Conservation (phyloP, 92 coral and sea anemone species). For the Epizoanthus stellaris region DNA sequence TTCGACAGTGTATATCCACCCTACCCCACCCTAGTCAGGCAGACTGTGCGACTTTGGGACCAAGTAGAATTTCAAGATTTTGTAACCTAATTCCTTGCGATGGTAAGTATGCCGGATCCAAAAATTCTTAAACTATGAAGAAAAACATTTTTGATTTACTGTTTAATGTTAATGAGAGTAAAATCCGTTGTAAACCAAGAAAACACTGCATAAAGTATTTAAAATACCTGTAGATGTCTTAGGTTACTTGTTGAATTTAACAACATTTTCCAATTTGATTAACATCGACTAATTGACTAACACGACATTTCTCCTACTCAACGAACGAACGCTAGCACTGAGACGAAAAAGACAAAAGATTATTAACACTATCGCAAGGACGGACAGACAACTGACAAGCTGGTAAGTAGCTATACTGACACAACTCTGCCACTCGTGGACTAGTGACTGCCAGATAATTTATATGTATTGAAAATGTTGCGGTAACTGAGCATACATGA, state of each 20-base stretch:
- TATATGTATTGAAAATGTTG: too few species aligned
- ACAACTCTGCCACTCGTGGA: too few species aligned
- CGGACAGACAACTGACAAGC: not conserved
- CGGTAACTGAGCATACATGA: too few species aligned
- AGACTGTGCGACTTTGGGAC: constrained; percentile 64
- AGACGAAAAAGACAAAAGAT: constrained; percentile 25
- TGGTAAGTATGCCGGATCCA: constrained; percentile 32
- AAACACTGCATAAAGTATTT: too few species aligned
- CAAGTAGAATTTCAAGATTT: constrained; percentile 64
- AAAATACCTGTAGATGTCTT: too few species aligned
- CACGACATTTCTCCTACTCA: not conserved
- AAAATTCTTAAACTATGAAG: too few species aligned
- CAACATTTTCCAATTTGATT: too few species aligned
- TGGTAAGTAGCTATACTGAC: constrained; percentile 7
- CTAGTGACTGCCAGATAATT: too few species aligned
- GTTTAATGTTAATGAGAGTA: not conserved
- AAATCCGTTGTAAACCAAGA: not conserved
- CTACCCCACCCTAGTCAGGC: constrained; percentile 45
- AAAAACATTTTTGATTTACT: too few species aligned
- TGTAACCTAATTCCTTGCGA: constrained; percentile 76
- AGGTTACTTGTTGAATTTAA: too few species aligned
- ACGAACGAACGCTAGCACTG: not conserved
- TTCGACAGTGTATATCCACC: constrained; percentile 66
- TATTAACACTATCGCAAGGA: not conserved
- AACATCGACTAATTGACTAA: too few species aligned